Percentiles rank a stretch among this genome's conserved stretches.
Evolutionary conservation across 2,797 vertebrate species (phyloP).

Genomic region (Sebastes reedi): DNA sequence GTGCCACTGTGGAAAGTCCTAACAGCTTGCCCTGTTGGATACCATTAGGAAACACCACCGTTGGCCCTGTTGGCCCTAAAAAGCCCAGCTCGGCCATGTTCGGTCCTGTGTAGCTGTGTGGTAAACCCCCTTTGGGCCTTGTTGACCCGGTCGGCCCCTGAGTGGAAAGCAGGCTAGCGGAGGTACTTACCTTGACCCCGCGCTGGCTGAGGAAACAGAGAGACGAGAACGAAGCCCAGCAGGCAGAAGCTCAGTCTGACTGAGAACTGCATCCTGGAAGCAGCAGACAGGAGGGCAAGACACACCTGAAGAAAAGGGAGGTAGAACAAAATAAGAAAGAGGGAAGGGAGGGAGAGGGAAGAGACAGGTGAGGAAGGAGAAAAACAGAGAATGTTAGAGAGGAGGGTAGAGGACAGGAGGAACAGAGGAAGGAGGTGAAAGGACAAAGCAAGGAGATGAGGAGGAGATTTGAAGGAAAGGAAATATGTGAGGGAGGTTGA

Average conservation of each 20-base stretch:
- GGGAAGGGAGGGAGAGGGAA: neutral
- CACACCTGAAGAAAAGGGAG: slow-evolving; percentile 32
- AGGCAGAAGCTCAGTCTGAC: slow-evolving; percentile 63
- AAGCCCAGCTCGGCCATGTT: neutral
- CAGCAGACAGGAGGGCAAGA: slow-evolving; percentile 44
- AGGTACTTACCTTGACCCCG: slow-evolving; percentile 86
- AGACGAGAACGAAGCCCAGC: slow-evolving; percentile 69
- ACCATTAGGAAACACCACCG: neutral
- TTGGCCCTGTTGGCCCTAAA: neutral
- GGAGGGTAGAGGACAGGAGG: neutral
- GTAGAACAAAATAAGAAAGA: neutral
- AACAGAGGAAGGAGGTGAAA: neutral
- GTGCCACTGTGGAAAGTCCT: neutral
- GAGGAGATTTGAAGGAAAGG: neutral
- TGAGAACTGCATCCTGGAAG: slow-evolving; percentile 70
- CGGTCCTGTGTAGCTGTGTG: neutral
- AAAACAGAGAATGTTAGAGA: neutral
- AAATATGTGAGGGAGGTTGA: neutral
- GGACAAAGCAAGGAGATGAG: neutral
- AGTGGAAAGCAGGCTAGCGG: neutral
- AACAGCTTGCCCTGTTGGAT: neutral
- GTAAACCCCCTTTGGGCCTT: neutral
- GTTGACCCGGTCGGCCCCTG: neutral
- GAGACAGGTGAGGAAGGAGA: neutral
- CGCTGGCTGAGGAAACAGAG: slow-evolving; percentile 71